Base-by-base conservation (phyloP, 2,797 vertebrate species). In the Chrysocyon brachyurus region DNA sequence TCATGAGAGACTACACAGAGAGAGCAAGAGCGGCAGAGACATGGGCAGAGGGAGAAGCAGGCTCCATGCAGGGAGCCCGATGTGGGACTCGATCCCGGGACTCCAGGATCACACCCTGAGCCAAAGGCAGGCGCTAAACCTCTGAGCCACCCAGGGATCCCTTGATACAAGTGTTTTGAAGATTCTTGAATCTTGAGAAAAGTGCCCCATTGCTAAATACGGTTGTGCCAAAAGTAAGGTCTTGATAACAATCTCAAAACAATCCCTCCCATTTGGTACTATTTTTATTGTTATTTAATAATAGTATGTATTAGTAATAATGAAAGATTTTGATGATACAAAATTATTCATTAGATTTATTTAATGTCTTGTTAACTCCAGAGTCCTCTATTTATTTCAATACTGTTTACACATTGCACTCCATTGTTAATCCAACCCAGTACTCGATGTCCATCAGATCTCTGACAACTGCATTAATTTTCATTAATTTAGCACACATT, bases 391-490 rank as follows among this genome's bases (percentile, higher is more conserved):
- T 91, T 94, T 70, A 59, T 90, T 94, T 87, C 63, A 94, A 33
- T 56, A 46, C 22, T 40, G 5, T 57, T 68, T 66, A 56, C 52
- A 64, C 31, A 12, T 86, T 33, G 24, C 54, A n/a, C 9, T 63
- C 31, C 3, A 5, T 83, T 40, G 90, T 90, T 87, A 36, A 33
- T 88, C 57, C 57, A 92, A 2, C 66, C 24, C 5, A 56, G 2
- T 79, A 49, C 63, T 64, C 12, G 0, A 7, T 82, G 12, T 66
- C 88, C 40, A 15, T 94, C 79, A 61, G 4, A 40, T 87, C 86
- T 87, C 78, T 81, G 64, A 93, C 66, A 96, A 21, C 59, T 91
- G 52, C 17, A 19, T 83, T 93, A 40, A 68, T 63, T 91, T 36
- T 77, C 92, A 46, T 72, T 90, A 77, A 79, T 59, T 63, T 57